Evolutionary conservation across 2,888 invertebrate genomes (phyloP), one percentile per base, ranked within the genome.

Genomic region (Fragum fragum): DNA sequence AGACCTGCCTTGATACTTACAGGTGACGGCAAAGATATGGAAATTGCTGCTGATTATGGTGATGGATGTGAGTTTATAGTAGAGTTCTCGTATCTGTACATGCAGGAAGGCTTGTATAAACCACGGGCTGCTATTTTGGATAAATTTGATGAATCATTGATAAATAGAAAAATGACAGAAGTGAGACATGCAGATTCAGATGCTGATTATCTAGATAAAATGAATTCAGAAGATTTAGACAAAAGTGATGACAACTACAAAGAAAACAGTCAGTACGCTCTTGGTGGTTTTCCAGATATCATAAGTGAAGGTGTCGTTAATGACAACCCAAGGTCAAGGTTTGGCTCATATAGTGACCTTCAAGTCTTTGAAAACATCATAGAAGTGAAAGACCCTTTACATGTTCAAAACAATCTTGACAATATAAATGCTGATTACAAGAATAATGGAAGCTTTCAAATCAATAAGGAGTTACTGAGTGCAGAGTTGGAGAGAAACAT

Each of bases 41-140:
- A 80, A n/a, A 82, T 92, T 32, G 79, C 87, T 2, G 88, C 91
- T 29, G 90, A 87, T 73, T 92, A 92, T 70, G 92, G 91, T 0
- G 86, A 87, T 3, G 90, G 91, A 0, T 92, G 92, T 78, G 78
- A 73, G 26, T 76, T 92, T 21, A 78, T 80, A 9, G 77, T 92
- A 9, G 81, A 90, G 69, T 90, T 92, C 79, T 74, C 88, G 11
- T 87, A 92, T 74, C 39, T 52, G 0, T 92, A 89, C 80, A 36
- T 6, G 11, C 36, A 63, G 9, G 89, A 91, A 72, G 91, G 91
- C 0, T 66, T 61, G 2, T 92, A 81, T 70, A 55, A 42, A 29
- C 89, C 91, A 0, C 69, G 42, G 3, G 79, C 88, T 21, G 73
- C 68, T 9, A 79, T 90, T 16, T 81, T 73, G 36, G 75, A 76